Evolutionary conservation across 2,888 invertebrate species (phyloP).

Genomic region (Eupithecia exiguata): DNA sequence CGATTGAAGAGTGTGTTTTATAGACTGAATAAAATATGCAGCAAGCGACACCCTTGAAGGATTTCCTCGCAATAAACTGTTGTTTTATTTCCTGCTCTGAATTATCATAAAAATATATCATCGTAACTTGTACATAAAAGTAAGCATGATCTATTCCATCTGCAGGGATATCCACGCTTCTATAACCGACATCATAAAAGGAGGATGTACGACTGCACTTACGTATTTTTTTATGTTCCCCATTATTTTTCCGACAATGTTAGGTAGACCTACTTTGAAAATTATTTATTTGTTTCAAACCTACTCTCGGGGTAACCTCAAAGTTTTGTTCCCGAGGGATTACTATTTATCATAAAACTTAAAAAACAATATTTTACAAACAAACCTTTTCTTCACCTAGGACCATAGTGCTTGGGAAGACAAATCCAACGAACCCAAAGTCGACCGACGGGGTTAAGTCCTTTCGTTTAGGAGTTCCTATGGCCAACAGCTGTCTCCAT

Average conservation of each 20-base stretch:
- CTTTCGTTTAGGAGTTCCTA: no score
- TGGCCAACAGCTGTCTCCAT: no score
- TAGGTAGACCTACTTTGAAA: no score
- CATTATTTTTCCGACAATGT: no score
- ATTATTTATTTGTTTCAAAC: not conserved
- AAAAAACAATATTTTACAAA: no score
- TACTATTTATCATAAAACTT: no score
- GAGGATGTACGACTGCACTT: not conserved
- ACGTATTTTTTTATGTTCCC: not conserved
- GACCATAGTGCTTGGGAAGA: no score
- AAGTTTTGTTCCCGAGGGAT: no score
- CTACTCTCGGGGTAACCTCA: not conserved
- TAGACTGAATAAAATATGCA: conserved; percentile 25
- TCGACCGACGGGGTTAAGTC: no score
- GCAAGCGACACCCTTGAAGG: conserved; percentile 8
- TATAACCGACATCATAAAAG: not conserved
- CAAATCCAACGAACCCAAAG: no score
- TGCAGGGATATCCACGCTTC: not conserved
- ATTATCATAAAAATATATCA: conserved; percentile 31
- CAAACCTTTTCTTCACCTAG: no score
- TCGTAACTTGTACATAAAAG: conserved; percentile 22
- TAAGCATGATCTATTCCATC: conserved; percentile 2
- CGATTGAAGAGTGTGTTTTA: not conserved
- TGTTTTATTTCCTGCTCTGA: conserved; percentile 16
- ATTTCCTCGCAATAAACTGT: conserved; percentile 24